These are phyloP conservation scores for Drosophila pectinifera DNA, from an alignment of 1,140 invertebrate genomes.

Conservation along the genomic window DNA sequence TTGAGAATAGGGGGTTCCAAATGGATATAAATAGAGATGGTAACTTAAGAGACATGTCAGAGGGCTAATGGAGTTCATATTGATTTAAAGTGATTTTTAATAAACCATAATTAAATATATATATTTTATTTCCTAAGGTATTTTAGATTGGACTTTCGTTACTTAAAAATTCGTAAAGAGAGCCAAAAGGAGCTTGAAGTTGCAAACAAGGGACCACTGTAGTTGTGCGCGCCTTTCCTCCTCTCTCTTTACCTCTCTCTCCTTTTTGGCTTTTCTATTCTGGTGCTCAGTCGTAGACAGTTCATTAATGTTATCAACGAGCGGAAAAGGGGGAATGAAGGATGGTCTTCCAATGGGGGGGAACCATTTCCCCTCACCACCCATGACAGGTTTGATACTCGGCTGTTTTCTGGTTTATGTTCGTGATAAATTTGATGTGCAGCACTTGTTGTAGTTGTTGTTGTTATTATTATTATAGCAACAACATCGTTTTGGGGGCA, in stretches of 20 bases:
- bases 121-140: too few species aligned
- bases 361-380: background rate
- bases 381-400: slow-evolving; percentile 28
- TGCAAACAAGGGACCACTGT: slow-evolving; percentile 7
- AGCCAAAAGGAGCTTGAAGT: background rate
- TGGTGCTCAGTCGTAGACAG: slow-evolving; percentile 73
- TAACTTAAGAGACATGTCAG: background rate
- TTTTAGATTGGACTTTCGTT: too few species aligned
- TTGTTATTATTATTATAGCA: background rate
- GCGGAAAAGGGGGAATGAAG: slow-evolving; percentile 38
- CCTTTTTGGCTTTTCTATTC: slow-evolving; percentile 61
- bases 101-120: too few species aligned
- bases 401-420: slow-evolving; percentile 44
- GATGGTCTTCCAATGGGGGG: slow-evolving; percentile 15
- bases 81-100: background rate
- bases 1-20: background rate
- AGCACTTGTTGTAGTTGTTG: slow-evolving; percentile 40
- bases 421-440: slow-evolving; percentile 43
- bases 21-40: background rate
- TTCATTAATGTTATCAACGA: slow-evolving; percentile 78
- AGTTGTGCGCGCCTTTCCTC: slow-evolving; percentile 18
- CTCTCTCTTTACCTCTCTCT: slow-evolving; percentile 14
- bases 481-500: slow-evolving; percentile 17
- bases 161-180: too few species aligned
- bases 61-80: too few species aligned